Evolutionary conservation across 2,888 invertebrate genomes (phyloP).

Genomic region (Tachina lurida): DNA sequence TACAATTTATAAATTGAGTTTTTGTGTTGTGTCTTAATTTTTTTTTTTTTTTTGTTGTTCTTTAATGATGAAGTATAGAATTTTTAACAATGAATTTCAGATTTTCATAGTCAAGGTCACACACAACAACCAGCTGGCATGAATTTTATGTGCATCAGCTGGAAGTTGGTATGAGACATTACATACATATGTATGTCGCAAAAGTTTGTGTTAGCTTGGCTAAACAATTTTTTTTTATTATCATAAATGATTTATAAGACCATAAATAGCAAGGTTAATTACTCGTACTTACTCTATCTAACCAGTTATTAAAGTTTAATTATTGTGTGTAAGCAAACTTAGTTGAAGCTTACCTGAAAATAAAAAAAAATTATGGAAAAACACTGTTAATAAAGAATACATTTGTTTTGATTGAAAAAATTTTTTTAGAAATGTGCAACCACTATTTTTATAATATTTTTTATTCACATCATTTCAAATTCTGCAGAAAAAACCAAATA

Average conservation of each 20-base stretch:
- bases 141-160: not conserved
- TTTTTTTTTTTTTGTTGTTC: too few relatives aligned
- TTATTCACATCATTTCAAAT: too few relatives aligned
- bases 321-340: not conserved
- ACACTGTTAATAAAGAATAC: not conserved
- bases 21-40: not conserved
- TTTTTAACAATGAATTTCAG: not conserved
- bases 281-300: constrained; percentile 1
- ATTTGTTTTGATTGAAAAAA: too few relatives aligned
- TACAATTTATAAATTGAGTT: not conserved
- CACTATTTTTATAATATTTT: too few relatives aligned
- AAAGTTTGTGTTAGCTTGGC: not conserved
- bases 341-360: constrained; percentile 44
- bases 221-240: not conserved
- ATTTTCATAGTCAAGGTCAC: not conserved
- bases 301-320: not conserved
- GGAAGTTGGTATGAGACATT: not conserved
- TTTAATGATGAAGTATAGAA: not conserved
- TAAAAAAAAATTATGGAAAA: not conserved
- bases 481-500: too few relatives aligned
- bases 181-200: too few relatives aligned
- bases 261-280: not conserved
- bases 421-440: too few relatives aligned
- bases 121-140: not conserved
- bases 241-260: not conserved